A percentile compares a stretch with the other conserved stretches of the same genome.
phyloP scores from a whole-genome alignment of 2,113 vertebrate genomes.

The Sinocyclocheilus grahami region DNA sequence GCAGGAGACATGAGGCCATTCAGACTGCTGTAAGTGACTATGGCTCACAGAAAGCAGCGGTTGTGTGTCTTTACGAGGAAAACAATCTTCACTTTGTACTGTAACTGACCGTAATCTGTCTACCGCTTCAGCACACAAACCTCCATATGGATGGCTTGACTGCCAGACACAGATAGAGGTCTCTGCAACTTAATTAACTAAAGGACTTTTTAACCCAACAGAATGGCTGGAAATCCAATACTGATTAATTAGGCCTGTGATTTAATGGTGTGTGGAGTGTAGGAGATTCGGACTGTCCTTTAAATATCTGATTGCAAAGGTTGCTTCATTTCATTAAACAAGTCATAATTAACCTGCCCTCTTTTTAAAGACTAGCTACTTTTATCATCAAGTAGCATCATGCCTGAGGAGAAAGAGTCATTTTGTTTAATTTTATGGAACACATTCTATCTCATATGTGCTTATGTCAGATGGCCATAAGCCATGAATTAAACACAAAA shows the following conservation, averaged over 20 bases:
- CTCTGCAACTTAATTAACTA: slow-evolving; percentile 66
- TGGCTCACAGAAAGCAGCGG: slow-evolving; percentile 9
- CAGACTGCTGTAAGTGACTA: slow-evolving; percentile 48
- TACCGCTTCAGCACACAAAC: slow-evolving; percentile 65
- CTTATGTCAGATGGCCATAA: background rate
- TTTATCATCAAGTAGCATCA: background rate
- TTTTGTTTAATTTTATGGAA: background rate
- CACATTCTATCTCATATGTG: background rate
- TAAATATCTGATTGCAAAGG: slow-evolving; percentile 54
- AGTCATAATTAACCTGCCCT: background rate
- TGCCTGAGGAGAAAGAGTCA: background rate
- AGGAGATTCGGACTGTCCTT: slow-evolving; percentile 66
- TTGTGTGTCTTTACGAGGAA: slow-evolving; percentile 51
- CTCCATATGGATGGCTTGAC: slow-evolving; percentile 67
- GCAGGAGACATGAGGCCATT: slow-evolving; percentile 49
- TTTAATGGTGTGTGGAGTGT: slow-evolving; percentile 42
- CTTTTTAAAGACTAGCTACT: background rate
- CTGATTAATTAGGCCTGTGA: slow-evolving; percentile 42
- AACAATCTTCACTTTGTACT: slow-evolving; percentile 49
- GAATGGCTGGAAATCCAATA: slow-evolving; percentile 7
- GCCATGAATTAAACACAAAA: background rate
- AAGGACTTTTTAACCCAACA: slow-evolving; percentile 42
- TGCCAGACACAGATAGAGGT: slow-evolving; percentile 52
- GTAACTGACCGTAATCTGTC: slow-evolving; percentile 59
- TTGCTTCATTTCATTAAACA: background rate